Evolutionary conservation across 2,888 invertebrate genomes (phyloP), one percentile per base, ranked within the genome.

Genomic region (Luperina testacea): DNA sequence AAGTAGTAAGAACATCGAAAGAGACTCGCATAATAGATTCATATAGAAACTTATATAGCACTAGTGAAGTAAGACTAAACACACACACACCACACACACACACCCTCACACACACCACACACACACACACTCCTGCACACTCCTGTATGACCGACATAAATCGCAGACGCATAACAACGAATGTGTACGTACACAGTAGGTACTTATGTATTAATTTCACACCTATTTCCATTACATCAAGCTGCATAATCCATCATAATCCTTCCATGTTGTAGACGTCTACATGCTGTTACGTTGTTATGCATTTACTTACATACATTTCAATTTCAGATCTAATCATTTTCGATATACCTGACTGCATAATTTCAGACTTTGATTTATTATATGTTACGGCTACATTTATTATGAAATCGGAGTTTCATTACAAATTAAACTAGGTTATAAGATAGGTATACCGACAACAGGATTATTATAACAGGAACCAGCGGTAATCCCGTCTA

Each of bases 331-430:
- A n/a, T 64, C 9, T 48, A 27, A 13, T 32, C 1, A 2, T n/a
- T 68, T 51, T 45, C 11, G 20, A 64, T 63, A 0, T 11, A 70
- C 11, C 45, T 32, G 11, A 20, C 17, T 78, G 51, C 61, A 45
- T 15, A 32, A 80, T 53, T 53, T 61, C 69, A 42, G 32, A 51
- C n/a, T n/a, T 79, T 79, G 80, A 79, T 78, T 79, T 78, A 78
- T 68, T 42, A 4, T 17, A 32, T 15, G n/a, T 67, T 72, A 32
- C 48, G 11, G 32, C 20, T 38, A 48, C 2, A 17, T 48, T 32
- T 24, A 24, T 67, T 67, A 32, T 32, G 67, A 73, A 73, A 65
- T 48, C 48, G 15, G 7, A 7, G 24, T 32, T 73, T 17, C 2
- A 24, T 45, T 63, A 15, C 24, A 7, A 11, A 38, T 57, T 4